Conservation (phyloP, 2,113 vertebrate genomes). For the Argyrosomus japonicus region DNA sequence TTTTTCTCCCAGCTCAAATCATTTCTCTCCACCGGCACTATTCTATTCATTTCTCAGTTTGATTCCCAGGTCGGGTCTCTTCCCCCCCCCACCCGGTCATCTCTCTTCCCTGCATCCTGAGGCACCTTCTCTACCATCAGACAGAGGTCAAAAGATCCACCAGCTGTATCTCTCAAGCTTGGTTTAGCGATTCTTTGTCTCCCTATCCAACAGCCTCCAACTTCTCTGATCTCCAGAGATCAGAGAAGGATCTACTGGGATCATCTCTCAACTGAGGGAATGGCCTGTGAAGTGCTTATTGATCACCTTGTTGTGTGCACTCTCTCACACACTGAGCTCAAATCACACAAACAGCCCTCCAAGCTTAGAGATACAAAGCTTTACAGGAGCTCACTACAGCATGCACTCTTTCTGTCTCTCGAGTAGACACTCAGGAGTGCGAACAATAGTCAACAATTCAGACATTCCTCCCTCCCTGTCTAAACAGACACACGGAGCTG, state of each 20-base stretch:
- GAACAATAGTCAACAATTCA: slow-evolving; percentile 56
- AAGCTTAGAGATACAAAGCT: slow-evolving; percentile 56
- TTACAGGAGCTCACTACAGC: slow-evolving; percentile 48
- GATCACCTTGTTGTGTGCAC: slow-evolving; percentile 79
- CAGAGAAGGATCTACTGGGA: slow-evolving; percentile 72
- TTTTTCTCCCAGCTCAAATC: slow-evolving; percentile 22
- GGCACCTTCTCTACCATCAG: slow-evolving; percentile 64
- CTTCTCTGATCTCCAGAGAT: slow-evolving; percentile 70
- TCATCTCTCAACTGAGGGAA: slow-evolving; percentile 66
- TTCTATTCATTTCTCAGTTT: slow-evolving; percentile 35
- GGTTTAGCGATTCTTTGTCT: slow-evolving; percentile 66
- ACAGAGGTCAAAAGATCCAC: slow-evolving; percentile 72
- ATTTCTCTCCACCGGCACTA: slow-evolving; percentile 49
- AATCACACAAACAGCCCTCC: slow-evolving; percentile 67
- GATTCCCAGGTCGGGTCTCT: slow-evolving; percentile 8
- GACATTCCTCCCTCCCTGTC: slow-evolving; percentile 46
- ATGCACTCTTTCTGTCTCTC: neutral
- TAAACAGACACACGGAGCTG: slow-evolving; percentile 33
- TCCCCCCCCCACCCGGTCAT: slow-evolving; percentile 9
- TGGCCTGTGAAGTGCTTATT: slow-evolving; percentile 80
- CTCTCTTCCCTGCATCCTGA: slow-evolving; percentile 44
- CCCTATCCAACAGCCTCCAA: slow-evolving; percentile 36
- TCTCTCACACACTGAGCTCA: slow-evolving; percentile 57
- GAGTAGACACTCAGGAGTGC: slow-evolving; percentile 33
- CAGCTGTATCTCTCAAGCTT: slow-evolving; percentile 48